phyloP scores from a whole-genome alignment of 2,888 invertebrate genomes.

The Apotomis turbidana region DNA sequence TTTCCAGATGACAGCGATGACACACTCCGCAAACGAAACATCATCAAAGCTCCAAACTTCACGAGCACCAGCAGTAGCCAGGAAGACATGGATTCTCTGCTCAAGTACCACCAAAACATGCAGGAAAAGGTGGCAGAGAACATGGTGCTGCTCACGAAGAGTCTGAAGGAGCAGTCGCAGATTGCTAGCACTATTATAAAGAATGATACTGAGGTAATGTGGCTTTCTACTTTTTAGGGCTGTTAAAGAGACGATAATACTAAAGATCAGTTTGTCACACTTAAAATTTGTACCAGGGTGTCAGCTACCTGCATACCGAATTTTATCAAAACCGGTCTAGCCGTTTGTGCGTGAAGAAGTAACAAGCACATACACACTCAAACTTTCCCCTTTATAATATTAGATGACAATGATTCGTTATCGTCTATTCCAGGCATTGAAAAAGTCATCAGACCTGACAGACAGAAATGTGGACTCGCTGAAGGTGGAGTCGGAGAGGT shows the following conservation, averaged over 20 bases:
- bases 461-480: slow-evolving; percentile 91
- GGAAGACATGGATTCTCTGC: slow-evolving; percentile 91
- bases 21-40: slow-evolving; percentile 80
- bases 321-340: no score
- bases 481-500: slow-evolving; percentile 90
- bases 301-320: no score
- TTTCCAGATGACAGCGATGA: slow-evolving; percentile 71
- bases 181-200: slow-evolving; percentile 95
- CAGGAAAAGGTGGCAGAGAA: slow-evolving; percentile 97
- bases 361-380: no score
- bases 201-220: slow-evolving; percentile 90
- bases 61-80: slow-evolving; percentile 77
- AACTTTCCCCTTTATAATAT: no score
- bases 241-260: no score
- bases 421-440: slow-evolving; percentile 81
- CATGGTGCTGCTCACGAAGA: slow-evolving; percentile 94
- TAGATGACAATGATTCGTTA: no score
- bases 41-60: slow-evolving; percentile 78
- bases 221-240: no score
- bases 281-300: no score
- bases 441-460: slow-evolving; percentile 90
- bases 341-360: no score
- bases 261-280: no score
- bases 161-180: slow-evolving; percentile 94
- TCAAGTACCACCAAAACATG: slow-evolving; percentile 94